These are phyloP conservation scores for Cacoxenus indagator DNA, from an alignment of 2,888 invertebrate genomes.

Conservation along the genomic window DNA sequence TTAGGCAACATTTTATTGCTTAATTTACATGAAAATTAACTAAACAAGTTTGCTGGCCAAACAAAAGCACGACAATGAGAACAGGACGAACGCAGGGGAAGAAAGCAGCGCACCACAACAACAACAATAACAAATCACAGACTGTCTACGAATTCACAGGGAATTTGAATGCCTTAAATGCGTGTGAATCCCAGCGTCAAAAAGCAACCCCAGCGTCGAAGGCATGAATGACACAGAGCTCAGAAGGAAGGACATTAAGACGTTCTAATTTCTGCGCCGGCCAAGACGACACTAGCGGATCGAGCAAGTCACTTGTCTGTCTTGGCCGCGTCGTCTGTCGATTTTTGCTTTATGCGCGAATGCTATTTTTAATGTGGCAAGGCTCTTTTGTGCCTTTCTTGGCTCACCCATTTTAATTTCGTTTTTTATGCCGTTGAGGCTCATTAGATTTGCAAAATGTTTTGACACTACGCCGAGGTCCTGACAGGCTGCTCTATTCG, in stretches of 20 bases:
- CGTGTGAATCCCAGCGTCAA: neutral
- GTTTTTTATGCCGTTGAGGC: slow-evolving; percentile 68
- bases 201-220: slow-evolving; percentile 17
- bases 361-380: slow-evolving; percentile 26
- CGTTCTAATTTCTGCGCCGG: slow-evolving; percentile 62
- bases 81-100: neutral
- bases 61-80: neutral
- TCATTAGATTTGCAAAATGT: slow-evolving; percentile 70
- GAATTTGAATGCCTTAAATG: neutral
- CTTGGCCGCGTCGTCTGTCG: slow-evolving; percentile 39
- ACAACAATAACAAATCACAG: slow-evolving; percentile 11
- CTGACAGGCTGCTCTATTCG: neutral
- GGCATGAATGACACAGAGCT: neutral
- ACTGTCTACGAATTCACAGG: slow-evolving; percentile 24
- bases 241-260: slow-evolving; percentile 47
- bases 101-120: neutral
- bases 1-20: slow-evolving; percentile 67
- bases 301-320: neutral
- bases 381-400: too few species aligned
- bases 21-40: slow-evolving; percentile 70
- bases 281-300: slow-evolving; percentile 2
- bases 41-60: slow-evolving; percentile 34
- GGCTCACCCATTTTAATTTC: slow-evolving; percentile 37
- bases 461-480: slow-evolving; percentile 47
- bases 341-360: slow-evolving; percentile 34